phyloP scores from a whole-genome alignment of 2,797 vertebrate genomes.

The Melanotaenia maccullochi region DNA sequence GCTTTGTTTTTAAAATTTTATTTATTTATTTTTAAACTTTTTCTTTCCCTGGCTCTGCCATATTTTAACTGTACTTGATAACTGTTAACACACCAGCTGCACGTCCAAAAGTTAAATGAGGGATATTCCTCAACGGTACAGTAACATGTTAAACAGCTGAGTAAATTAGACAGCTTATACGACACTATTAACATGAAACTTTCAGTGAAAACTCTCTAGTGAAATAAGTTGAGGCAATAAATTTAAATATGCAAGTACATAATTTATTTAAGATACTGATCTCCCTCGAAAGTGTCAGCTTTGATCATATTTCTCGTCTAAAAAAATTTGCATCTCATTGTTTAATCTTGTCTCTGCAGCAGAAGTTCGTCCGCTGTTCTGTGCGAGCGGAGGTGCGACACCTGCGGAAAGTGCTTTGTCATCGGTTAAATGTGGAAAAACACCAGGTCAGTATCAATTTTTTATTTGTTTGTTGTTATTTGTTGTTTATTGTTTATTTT shows the following conservation, averaged over 20 bases:
- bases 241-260: not conserved
- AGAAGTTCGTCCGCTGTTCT: constrained; percentile 96
- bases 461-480: too few relatives aligned
- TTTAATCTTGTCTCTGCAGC: constrained; percentile 78
- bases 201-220: not conserved
- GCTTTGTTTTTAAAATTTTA: not conserved
- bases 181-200: not conserved
- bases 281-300: not conserved
- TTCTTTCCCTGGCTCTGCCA: not conserved
- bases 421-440: constrained; percentile 90
- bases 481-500: too few relatives aligned
- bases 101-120: not conserved
- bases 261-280: not conserved
- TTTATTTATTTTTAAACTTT: not conserved
- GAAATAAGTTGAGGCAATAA: not conserved
- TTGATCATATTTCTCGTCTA: not conserved
- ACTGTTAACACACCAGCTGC: not conserved
- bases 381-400: constrained; percentile 94
- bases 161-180: not conserved
- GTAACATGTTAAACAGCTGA: not conserved
- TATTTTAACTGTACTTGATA: not conserved
- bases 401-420: constrained; percentile 92
- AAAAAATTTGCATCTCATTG: not conserved
- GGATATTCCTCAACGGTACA: not conserved
- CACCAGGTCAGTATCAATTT: constrained; percentile 85